Base-by-base conservation (phyloP, 2,888 invertebrate genomes). In the Rhodophaea formosa region DNA sequence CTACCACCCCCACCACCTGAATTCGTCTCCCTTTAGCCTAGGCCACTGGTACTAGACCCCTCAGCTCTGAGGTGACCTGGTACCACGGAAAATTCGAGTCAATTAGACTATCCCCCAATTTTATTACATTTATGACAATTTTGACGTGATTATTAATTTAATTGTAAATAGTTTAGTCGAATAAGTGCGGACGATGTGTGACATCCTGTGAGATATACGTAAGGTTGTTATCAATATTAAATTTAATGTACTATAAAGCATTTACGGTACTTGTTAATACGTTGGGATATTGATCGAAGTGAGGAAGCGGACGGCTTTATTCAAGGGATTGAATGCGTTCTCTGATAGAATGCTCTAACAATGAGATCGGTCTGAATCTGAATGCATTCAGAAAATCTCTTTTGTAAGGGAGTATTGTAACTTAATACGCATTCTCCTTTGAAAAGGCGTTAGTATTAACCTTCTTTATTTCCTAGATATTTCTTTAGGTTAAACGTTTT, bases 1-100 rank as follows among this genome's bases (percentile, higher is more conserved):
- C 68, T 90, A 68, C 93, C 94, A 3, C 93, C 93, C 7, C 93
- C 94, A 16, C 93, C 93, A 7, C 88, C 90, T 3, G 91, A 91
- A 68, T 91, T 90, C 54, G 87, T 90, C 45, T 90, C 91, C 58
- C 91, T 91, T 77, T 91, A 91, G 90, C 91, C 84, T 73, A 77
- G 90, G 90, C 74, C 86, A 42, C 60, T 90, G 91, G 91, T 90
- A 79, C 89, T 90, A 57, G 91, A 90, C 67, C 81, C 88, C 69
- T 86, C 91, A 8, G 69, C 75, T 35, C 69, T 90, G 79, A 88
- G 89, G 88, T 90, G 90, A 90, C 88, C 87, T 86, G 86, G 90
- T 86, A 88, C 86, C 90, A 60, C 58, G 62, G 59, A 68, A 68
- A 71, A 73, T 72, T 43, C 64, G 68, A 83, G 90, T 90, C 89